Percentiles rank a stretch among this genome's conserved stretches.
Evolutionary conservation across 2,888 invertebrate genomes (phyloP).

Genomic region (Caenorhabditis sp.): DNA sequence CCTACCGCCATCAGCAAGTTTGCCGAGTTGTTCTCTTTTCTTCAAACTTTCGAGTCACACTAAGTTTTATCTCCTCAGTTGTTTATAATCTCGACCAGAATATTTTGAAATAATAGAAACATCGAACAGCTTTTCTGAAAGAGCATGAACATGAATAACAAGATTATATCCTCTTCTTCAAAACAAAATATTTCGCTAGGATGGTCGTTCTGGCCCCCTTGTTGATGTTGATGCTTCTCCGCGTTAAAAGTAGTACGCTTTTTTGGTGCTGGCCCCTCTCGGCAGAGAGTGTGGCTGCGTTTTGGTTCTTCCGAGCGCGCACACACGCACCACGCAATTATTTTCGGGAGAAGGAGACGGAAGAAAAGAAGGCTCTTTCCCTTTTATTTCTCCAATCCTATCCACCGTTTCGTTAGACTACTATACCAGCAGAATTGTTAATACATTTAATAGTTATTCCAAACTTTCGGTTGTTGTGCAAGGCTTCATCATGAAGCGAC

Average conservation of each 20-base stretch:
- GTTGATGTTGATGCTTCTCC: slow-evolving; percentile 18
- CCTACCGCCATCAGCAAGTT: not conserved
- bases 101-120: too few relatives aligned
- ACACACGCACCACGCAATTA: slow-evolving; percentile 57
- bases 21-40: not conserved
- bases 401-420: slow-evolving; percentile 4
- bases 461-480: too few relatives aligned
- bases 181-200: not conserved
- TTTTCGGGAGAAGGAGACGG: slow-evolving; percentile 52
- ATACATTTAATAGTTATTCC: too few relatives aligned
- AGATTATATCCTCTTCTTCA: not conserved
- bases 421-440: not conserved
- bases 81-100: too few relatives aligned
- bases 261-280: slow-evolving; percentile 19
- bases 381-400: slow-evolving; percentile 46
- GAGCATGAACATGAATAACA: too few relatives aligned
- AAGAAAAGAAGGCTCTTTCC: slow-evolving; percentile 21
- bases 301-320: slow-evolving; percentile 31
- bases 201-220: not conserved
- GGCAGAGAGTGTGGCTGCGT: slow-evolving; percentile 15
- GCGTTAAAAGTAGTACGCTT: slow-evolving; percentile 52
- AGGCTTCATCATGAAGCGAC: not conserved
- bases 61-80: too few relatives aligned
- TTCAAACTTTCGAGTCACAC: not conserved
- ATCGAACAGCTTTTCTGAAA: too few relatives aligned